phyloP scores from a whole-genome alignment of 2,888 invertebrate species.

The Luperina nickerlii region DNA sequence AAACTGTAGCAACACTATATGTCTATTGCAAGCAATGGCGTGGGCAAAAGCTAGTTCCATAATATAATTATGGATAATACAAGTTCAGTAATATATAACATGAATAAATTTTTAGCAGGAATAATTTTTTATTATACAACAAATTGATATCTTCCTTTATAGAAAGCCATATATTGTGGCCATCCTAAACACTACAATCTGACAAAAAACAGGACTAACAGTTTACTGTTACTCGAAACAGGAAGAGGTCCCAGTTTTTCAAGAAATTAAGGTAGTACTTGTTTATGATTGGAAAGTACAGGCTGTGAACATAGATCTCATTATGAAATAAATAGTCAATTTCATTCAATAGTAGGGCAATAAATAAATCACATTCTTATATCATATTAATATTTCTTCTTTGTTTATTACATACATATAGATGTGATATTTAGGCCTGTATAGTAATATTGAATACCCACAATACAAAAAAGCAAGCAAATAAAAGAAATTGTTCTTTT shows the following conservation, averaged over 20 bases:
- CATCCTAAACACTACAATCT: background rate
- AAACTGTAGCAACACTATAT: background rate
- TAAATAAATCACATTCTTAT: background rate
- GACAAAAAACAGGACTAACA: background rate
- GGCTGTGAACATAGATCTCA: background rate
- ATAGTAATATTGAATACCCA: conserved; percentile 20
- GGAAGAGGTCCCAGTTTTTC: fast-evolving
- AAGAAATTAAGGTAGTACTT: background rate
- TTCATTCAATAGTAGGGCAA: no score
- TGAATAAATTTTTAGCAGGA: no score
- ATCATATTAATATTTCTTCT: background rate
- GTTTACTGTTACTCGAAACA: background rate
- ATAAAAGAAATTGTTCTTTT: background rate
- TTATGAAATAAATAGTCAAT: background rate
- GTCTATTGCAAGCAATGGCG: background rate
- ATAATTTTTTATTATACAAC: background rate
- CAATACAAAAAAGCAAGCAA: background rate
- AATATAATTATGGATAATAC: background rate
- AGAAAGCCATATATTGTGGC: background rate
- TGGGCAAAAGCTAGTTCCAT: background rate
- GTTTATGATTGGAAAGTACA: background rate
- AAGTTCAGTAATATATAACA: background rate
- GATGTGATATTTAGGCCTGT: background rate
- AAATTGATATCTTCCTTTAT: background rate
- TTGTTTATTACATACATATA: background rate